Percentiles rank a stretch among this genome's conserved stretches.
Conservation (phyloP, 2,113 vertebrate genomes). For the Actinemys pallida region DNA sequence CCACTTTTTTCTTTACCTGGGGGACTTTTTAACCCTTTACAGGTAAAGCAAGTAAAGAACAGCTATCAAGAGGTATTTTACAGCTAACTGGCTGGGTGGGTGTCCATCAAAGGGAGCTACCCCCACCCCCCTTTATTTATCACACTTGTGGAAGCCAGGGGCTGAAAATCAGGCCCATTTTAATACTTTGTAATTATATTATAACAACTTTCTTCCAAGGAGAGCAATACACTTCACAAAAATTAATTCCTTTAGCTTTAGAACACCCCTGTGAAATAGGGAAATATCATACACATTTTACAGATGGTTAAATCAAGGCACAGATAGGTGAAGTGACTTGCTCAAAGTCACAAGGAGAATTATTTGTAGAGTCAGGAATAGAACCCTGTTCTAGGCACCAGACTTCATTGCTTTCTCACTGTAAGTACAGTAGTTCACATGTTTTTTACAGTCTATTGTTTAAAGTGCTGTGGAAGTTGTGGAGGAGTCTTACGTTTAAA, state of each 20-base stretch:
- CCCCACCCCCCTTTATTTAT: too few relatives aligned
- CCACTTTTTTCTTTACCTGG: too few relatives aligned
- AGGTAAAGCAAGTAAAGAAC: too few relatives aligned
- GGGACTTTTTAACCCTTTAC: too few relatives aligned
- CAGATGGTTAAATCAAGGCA: neutral
- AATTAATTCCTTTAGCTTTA: neutral
- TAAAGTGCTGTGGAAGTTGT: neutral
- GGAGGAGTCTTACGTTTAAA: neutral
- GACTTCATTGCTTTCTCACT: neutral
- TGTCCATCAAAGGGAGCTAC: too few relatives aligned
- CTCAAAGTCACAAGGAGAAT: neutral
- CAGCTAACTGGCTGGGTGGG: too few relatives aligned
- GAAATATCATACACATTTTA: neutral
- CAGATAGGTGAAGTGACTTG: neutral
- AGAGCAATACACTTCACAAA: neutral
- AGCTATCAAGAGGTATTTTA: too few relatives aligned
- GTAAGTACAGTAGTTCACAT: neutral
- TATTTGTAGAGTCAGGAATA: neutral
- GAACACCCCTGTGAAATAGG: neutral
- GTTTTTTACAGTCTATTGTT: neutral
- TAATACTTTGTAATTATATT: neutral
- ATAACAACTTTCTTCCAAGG: neutral
- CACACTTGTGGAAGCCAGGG: neutral
- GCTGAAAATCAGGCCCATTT: neutral
- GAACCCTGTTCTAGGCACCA: accelerated